Evolutionary conservation across 2,888 invertebrate genomes (phyloP).

Genomic region (Sepiola atlantica): DNA sequence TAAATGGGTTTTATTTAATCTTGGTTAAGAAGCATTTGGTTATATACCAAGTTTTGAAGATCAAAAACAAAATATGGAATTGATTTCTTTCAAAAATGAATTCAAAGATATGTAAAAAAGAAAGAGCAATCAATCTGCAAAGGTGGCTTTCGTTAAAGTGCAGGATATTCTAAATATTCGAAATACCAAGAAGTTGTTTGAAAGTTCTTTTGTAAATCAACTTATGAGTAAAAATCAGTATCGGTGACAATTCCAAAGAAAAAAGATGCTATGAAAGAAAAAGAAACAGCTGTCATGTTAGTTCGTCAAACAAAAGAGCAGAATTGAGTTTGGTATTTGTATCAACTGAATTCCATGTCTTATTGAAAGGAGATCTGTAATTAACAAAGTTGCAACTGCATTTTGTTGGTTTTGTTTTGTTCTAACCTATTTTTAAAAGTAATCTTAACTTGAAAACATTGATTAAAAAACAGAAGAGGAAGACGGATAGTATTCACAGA

Average conservation of each 20-base stretch:
- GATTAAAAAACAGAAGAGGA: not conserved
- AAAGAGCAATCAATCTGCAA: not conserved
- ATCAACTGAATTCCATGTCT: not conserved
- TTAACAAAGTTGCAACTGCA: not conserved
- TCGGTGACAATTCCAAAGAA: not conserved
- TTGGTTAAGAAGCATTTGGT: not conserved
- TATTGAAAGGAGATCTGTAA: not conserved
- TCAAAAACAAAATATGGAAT: not conserved
- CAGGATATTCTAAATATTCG: not conserved
- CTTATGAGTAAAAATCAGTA: not conserved
- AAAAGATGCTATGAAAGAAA: not conserved
- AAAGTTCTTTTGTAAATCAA: not conserved
- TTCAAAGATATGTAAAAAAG: not conserved
- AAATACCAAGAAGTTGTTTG: not conserved
- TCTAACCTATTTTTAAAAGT: not conserved
- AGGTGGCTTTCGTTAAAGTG: not conserved
- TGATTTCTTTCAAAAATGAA: not conserved
- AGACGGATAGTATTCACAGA: not conserved
- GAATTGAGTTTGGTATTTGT: not conserved
- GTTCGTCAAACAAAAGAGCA: not conserved
- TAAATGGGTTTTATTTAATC: no score
- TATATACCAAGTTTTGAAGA: not conserved
- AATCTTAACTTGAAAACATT: not conserved
- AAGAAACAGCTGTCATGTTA: not conserved
- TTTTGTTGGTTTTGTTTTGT: not conserved